Evolutionary conservation across 64 coral and sea anemone genomes (phyloP).

Genomic region (Dendronephthya gigantea): DNA sequence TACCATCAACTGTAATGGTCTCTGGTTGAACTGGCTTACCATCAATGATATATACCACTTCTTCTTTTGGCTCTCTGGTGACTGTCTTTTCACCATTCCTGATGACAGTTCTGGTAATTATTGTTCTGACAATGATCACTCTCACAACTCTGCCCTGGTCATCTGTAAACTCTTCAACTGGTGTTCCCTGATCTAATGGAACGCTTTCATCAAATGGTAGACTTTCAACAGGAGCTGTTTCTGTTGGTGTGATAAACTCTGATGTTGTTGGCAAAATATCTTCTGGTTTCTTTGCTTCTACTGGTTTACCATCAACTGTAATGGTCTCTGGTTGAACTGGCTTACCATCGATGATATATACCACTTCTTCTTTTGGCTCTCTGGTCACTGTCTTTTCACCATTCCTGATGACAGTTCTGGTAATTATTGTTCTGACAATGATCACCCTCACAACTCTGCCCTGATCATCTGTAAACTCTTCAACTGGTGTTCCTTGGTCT

Average conservation of each 20-base stretch:
- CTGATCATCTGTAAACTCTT: background rate
- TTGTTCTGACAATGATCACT: slow-evolving; percentile 33
- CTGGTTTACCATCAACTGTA: background rate
- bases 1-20: background rate
- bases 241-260: background rate
- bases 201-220: background rate
- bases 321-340: background rate
- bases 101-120: slow-evolving; percentile 42
- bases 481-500: slow-evolving; percentile 9
- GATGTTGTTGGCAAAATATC: background rate
- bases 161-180: slow-evolving; percentile 52
- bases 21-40: slow-evolving; percentile 15
- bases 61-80: background rate
- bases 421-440: background rate
- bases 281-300: background rate
- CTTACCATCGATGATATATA: background rate
- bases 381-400: background rate
- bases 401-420: background rate
- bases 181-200: background rate
- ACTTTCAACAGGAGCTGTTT: slow-evolving; percentile 12
- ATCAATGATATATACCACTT: background rate
- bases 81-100: slow-evolving; percentile 26
- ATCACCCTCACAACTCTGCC: background rate
- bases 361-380: background rate
- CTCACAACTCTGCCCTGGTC: slow-evolving; percentile 41